Percentiles rank a stretch among this genome's conserved stretches.
phyloP scores from a whole-genome alignment of 2,113 vertebrate species.

The Crocuta crocuta region DNA sequence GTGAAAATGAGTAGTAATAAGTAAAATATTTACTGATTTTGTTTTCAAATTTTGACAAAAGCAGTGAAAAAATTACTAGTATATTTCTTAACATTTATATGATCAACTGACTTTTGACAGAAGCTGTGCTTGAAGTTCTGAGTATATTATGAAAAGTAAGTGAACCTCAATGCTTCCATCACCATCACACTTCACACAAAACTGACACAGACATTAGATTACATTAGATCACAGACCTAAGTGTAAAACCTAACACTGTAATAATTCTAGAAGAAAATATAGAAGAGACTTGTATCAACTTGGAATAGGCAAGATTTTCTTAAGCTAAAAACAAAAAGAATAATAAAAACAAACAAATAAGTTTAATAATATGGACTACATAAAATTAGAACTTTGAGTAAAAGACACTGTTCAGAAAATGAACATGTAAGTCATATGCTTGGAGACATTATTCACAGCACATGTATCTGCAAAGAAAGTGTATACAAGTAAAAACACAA shows the following conservation, averaged over 20 bases:
- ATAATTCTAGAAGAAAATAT: neutral
- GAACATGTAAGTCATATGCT: neutral
- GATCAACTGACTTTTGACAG: neutral
- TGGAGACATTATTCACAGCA: slow-evolving; percentile 8
- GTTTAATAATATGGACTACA: neutral
- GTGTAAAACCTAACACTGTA: neutral
- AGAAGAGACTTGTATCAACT: neutral
- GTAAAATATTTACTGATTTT: neutral
- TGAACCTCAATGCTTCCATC: neutral
- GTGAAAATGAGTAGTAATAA: neutral
- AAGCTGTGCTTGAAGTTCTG: neutral
- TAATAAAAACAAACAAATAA: neutral
- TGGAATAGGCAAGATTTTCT: neutral
- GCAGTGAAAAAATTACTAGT: neutral
- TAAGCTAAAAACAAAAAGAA: neutral
- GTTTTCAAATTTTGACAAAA: neutral
- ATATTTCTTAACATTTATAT: neutral
- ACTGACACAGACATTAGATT: neutral
- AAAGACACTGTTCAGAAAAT: neutral
- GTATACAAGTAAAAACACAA: neutral
- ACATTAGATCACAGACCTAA: neutral
- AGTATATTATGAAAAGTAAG: neutral
- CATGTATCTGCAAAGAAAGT: neutral
- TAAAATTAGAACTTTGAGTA: neutral
- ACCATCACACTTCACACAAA: neutral